Percentiles rank a stretch among this genome's conserved stretches.
Conservation (phyloP, 2,113 vertebrate species). For the Setophaga coronata region DNA sequence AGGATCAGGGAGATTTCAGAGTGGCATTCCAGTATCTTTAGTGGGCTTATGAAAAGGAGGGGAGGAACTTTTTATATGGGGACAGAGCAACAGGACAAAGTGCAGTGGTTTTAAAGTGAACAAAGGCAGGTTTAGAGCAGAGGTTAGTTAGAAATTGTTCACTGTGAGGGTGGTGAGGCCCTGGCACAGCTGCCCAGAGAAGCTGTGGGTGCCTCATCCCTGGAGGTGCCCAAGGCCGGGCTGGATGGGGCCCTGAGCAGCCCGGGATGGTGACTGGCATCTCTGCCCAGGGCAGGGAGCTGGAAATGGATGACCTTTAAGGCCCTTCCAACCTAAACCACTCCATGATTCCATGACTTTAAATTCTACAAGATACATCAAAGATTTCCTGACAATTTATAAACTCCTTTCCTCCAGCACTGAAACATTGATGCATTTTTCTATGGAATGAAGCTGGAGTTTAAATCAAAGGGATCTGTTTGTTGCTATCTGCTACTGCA, state of each 20-base stretch:
- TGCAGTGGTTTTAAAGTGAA: not conserved
- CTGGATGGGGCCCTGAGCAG: not conserved
- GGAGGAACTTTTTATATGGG: not conserved
- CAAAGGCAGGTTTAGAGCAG: not conserved
- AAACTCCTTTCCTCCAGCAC: not conserved
- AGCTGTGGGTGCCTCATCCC: not conserved
- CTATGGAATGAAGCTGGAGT: not conserved
- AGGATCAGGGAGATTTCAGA: not conserved
- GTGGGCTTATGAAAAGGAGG: not conserved
- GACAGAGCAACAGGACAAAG: not conserved
- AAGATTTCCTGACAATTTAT: not conserved
- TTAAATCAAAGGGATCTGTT: not conserved
- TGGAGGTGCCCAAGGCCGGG: not conserved
- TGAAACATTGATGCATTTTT: not conserved
- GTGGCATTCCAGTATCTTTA: not conserved
- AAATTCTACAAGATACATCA: not conserved
- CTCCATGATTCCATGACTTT: not conserved
- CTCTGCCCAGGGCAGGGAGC: not conserved
- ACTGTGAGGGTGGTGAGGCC: not conserved
- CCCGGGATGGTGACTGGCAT: accelerated
- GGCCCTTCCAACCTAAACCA: not conserved
- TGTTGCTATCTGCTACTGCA: not conserved
- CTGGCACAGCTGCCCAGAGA: not conserved
- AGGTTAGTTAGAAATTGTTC: not conserved
- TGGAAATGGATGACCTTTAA: not conserved